phyloP scores from a whole-genome alignment of 2,797 vertebrate species.

The Amblyopsis hoosieri region DNA sequence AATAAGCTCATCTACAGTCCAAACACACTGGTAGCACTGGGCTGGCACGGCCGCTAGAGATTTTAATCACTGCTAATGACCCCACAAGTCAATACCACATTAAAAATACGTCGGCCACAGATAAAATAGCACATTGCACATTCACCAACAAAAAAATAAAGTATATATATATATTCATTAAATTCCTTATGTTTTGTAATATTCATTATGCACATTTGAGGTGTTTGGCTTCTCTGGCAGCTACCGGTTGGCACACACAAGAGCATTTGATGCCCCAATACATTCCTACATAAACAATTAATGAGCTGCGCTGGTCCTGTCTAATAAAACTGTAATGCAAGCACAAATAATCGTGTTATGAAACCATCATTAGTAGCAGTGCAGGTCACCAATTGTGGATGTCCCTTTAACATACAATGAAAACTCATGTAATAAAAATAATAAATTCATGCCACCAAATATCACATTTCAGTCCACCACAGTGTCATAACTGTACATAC shows the following conservation, averaged over 20 bases:
- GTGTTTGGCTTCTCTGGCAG: neutral
- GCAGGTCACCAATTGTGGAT: constrained; percentile 13
- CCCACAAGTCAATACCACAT: constrained; percentile 57
- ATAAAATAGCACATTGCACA: neutral
- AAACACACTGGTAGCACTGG: constrained; percentile 48
- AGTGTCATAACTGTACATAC: neutral
- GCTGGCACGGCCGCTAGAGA: constrained; percentile 46
- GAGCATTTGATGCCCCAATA: constrained; percentile 24
- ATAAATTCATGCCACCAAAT: constrained; percentile 29
- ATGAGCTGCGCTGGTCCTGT: constrained; percentile 10
- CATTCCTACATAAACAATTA: constrained; percentile 7
- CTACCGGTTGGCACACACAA: no score
- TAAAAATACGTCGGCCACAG: constrained; percentile 43
- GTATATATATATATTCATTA: no score
- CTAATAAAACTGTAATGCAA: constrained; percentile 5
- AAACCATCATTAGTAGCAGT: neutral
- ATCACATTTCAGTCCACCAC: constrained; percentile 40
- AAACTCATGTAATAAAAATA: no score
- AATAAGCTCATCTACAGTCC: constrained; percentile 59
- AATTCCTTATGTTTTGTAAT: no score
- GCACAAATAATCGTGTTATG: constrained; percentile 12
- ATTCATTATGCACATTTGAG: constrained; percentile 11
- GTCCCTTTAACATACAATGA: no score
- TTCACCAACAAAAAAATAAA: no score
- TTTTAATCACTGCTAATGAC: constrained; percentile 64